Conservation (phyloP, 1,140 invertebrate species). For the Gonatopus flavifemur region DNA sequence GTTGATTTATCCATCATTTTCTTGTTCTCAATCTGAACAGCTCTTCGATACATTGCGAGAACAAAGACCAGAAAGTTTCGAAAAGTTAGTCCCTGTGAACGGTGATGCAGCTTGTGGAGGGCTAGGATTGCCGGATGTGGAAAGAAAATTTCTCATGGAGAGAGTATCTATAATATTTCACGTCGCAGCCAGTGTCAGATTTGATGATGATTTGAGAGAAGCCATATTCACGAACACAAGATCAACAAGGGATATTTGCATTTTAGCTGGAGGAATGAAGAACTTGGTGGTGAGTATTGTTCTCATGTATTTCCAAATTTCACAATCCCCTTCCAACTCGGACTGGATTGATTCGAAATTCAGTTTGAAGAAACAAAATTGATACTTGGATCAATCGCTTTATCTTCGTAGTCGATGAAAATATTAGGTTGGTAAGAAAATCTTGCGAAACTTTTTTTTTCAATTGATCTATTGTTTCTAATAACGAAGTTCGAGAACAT, state of each 20-base stretch:
- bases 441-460: too few relatives aligned
- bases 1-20: slow-evolving; percentile 4
- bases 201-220: slow-evolving; percentile 79
- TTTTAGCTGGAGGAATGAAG: slow-evolving; percentile 66
- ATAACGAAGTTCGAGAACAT: too few relatives aligned
- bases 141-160: slow-evolving; percentile 64
- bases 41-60: slow-evolving; percentile 54
- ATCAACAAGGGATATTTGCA: slow-evolving; percentile 68
- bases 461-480: too few relatives aligned
- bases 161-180: slow-evolving; percentile 88
- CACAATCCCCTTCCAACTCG: too few relatives aligned
- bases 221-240: slow-evolving; percentile 68
- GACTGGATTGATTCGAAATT: too few relatives aligned
- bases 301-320: too few relatives aligned
- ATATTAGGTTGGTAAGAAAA: too few relatives aligned
- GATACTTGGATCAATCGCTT: too few relatives aligned
- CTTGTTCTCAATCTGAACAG: too few relatives aligned
- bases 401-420: too few relatives aligned
- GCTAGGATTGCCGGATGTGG: slow-evolving; percentile 61
- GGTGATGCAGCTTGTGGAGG: slow-evolving; percentile 75
- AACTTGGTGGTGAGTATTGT: slow-evolving; percentile 68
- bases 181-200: slow-evolving; percentile 90
- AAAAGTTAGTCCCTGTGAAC: slow-evolving; percentile 75
- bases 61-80: slow-evolving; percentile 54
- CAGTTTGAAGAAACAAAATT: too few relatives aligned